These are phyloP conservation scores for Drosophila maculinotata DNA, from an alignment of 2,888 invertebrate genomes.

Conservation along the genomic window DNA sequence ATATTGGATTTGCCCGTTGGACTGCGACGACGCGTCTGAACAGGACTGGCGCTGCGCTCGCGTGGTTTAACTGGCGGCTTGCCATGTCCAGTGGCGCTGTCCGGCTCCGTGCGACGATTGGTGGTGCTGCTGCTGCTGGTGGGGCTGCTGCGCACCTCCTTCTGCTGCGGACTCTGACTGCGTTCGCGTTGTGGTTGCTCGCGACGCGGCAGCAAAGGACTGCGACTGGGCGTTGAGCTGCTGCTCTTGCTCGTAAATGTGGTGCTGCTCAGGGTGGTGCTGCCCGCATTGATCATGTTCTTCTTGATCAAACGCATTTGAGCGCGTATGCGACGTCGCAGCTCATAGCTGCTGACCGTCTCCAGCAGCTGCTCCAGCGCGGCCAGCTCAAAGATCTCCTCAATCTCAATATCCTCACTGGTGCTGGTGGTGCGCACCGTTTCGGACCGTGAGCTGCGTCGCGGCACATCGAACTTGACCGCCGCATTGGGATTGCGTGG, in stretches of 20 bases:
- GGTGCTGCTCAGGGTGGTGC: slow-evolving; percentile 42
- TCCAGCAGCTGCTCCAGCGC: slow-evolving; percentile 91
- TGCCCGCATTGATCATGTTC: slow-evolving; percentile 86
- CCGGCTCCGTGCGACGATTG: too few relatives aligned
- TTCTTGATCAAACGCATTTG: slow-evolving; percentile 91
- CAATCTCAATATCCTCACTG: slow-evolving; percentile 86
- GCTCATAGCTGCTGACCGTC: slow-evolving; percentile 91
- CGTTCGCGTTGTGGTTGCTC: slow-evolving; percentile 39
- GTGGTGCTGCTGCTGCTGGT: slow-evolving; percentile 42
- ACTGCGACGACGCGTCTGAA: slow-evolving; percentile 72
- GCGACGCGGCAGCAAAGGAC: slow-evolving; percentile 39
- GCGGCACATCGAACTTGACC: slow-evolving; percentile 90
- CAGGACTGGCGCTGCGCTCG: slow-evolving; percentile 68
- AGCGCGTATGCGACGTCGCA: slow-evolving; percentile 90
- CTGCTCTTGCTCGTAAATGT: slow-evolving; percentile 40
- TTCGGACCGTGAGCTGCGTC: slow-evolving; percentile 85
- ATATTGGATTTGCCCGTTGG: slow-evolving; percentile 28
- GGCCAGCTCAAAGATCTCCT: slow-evolving; percentile 90
- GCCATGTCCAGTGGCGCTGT: slow-evolving; percentile 41
- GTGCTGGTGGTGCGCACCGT: slow-evolving; percentile 84
- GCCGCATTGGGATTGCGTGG: slow-evolving; percentile 85
- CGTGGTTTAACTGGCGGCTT: slow-evolving; percentile 72
- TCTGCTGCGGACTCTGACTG: slow-evolving; percentile 52
- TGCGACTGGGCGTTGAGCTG: slow-evolving; percentile 44
- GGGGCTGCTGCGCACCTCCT: slow-evolving; percentile 32